Conservation (phyloP, 2,888 invertebrate genomes). For the Aricia artaxerxes region DNA sequence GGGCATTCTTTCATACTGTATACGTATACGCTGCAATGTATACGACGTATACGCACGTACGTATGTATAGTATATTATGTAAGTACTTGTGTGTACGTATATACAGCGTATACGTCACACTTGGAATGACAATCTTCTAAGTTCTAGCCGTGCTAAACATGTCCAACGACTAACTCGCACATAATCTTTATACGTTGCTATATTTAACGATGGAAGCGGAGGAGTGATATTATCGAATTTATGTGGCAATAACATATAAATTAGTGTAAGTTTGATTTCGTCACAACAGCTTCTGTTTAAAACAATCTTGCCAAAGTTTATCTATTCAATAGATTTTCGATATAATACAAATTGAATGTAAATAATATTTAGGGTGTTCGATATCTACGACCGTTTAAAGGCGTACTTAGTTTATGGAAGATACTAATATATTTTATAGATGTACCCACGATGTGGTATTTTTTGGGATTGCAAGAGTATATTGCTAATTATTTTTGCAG, state of each 20-base stretch:
- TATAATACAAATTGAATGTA: slow-evolving; percentile 37
- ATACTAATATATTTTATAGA: slow-evolving; percentile 5
- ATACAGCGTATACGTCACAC: too few species aligned
- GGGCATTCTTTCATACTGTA: too few species aligned
- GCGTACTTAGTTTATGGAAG: background rate
- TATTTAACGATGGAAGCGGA: slow-evolving; percentile 41
- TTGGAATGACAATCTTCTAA: background rate
- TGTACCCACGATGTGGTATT: background rate
- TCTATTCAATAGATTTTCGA: slow-evolving; percentile 34
- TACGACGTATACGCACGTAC: too few species aligned
- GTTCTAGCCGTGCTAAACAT: background rate
- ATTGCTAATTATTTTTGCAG: slow-evolving; percentile 4
- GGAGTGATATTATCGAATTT: slow-evolving; percentile 77
- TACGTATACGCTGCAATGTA: too few species aligned
- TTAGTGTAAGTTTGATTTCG: slow-evolving; percentile 47
- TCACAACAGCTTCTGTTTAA: slow-evolving; percentile 48
- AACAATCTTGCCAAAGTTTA: slow-evolving; percentile 64
- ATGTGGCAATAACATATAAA: slow-evolving; percentile 59
- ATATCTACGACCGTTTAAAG: slow-evolving; percentile 35
- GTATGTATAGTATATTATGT: too few species aligned
- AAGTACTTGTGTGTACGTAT: too few species aligned
- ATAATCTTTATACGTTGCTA: slow-evolving; percentile 40
- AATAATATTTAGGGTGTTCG: slow-evolving; percentile 30
- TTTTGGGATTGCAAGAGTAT: background rate
- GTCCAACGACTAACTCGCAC: background rate